phyloP scores from a whole-genome alignment of 1,140 invertebrate genomes.

The Metopolophium dirhodum region DNA sequence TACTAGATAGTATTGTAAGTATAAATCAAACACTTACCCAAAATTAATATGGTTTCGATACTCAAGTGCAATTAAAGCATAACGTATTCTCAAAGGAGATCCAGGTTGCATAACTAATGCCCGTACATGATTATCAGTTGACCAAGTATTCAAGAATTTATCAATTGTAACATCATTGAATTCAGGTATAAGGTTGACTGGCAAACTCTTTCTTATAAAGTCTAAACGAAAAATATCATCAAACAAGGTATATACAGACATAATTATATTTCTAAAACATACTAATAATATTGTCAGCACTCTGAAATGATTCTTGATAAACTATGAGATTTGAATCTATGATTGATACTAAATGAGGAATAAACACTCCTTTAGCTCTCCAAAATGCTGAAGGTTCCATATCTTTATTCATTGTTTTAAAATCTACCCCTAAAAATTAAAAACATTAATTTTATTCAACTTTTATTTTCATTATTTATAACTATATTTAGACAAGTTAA shows the following conservation, averaged over 20 bases:
- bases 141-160: constrained; percentile 83
- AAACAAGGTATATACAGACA: not conserved
- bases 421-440: constrained; percentile 34
- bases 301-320: constrained; percentile 45
- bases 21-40: constrained; percentile 68
- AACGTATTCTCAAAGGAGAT: constrained; percentile 78
- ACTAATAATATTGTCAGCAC: constrained; percentile 41
- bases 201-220: constrained; percentile 84
- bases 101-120: constrained; percentile 86
- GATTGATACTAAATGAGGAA: constrained; percentile 51
- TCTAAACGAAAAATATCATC: constrained; percentile 67
- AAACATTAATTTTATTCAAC: not conserved
- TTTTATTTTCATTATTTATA: not conserved
- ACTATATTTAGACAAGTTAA: not conserved
- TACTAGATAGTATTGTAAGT: not conserved
- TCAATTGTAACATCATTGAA: constrained; percentile 78
- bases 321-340: constrained; percentile 49
- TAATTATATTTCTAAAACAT: not conserved
- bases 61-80: constrained; percentile 86
- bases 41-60: constrained; percentile 86
- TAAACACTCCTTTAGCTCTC: constrained; percentile 49
- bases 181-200: constrained; percentile 76
- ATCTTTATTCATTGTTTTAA: constrained; percentile 56
- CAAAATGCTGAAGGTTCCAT: constrained; percentile 43
- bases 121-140: constrained; percentile 85